Evolutionary conservation across 2,113 vertebrate species (phyloP).

Genomic region (Sturnus vulgaris): DNA sequence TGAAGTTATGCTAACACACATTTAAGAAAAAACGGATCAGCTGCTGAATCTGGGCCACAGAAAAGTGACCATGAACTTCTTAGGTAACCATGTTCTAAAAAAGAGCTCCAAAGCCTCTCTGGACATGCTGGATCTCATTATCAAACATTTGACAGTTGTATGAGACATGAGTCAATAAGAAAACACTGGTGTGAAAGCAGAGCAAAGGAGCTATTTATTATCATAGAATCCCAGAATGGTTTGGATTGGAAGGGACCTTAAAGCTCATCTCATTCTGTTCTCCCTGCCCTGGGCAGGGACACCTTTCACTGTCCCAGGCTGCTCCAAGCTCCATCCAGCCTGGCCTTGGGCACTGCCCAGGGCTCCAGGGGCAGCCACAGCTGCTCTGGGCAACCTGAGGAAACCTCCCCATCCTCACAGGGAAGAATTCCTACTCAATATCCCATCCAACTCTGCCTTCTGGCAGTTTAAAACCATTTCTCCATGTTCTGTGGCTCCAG

Average conservation of each 20-base stretch:
- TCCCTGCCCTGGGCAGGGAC: background rate
- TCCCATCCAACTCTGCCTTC: background rate
- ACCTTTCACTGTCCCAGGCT: fast-evolving
- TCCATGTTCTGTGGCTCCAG: background rate
- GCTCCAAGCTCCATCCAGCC: fast-evolving
- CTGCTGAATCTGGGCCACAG: background rate
- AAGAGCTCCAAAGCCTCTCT: background rate
- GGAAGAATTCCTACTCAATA: fast-evolving
- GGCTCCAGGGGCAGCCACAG: background rate
- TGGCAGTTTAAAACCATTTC: background rate
- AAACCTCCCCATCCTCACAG: fast-evolving
- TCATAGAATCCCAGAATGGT: background rate
- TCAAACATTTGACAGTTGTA: background rate
- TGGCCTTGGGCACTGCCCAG: background rate
- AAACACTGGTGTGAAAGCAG: background rate
- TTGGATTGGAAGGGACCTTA: background rate
- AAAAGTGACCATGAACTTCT: background rate
- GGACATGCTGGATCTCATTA: background rate
- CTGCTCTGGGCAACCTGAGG: background rate
- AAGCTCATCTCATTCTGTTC: background rate
- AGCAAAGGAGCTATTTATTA: background rate
- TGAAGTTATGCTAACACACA: background rate
- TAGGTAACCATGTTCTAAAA: background rate
- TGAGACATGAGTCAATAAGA: background rate
- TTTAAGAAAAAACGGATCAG: background rate